Conservation (phyloP, 2,113 vertebrate species). For the Ochotona curzoniae region DNA sequence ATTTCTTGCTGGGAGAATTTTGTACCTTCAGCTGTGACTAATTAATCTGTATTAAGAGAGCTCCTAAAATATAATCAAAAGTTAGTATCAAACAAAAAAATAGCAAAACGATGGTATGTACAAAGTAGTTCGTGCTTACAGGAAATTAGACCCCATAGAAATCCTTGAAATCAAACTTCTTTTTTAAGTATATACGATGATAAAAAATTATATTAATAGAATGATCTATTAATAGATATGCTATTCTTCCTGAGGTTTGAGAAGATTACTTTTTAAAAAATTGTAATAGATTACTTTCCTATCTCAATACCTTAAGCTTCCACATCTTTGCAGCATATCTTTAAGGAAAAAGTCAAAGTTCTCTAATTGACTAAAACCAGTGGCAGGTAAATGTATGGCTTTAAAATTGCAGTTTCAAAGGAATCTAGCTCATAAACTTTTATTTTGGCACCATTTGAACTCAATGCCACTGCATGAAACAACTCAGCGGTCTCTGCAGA, state of each 20-base stretch:
- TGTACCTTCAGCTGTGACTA: neutral
- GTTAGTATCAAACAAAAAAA: neutral
- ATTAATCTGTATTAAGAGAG: constrained; percentile 9
- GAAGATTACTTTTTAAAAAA: neutral
- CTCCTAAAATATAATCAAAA: neutral
- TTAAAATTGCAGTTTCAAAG: neutral
- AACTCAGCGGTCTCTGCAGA: neutral
- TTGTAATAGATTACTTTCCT: neutral
- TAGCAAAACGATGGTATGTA: neutral
- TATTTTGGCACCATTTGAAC: neutral
- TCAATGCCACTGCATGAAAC: neutral
- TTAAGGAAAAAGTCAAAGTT: constrained; percentile 1
- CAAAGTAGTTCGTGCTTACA: neutral
- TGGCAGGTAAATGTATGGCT: neutral
- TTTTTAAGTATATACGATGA: neutral
- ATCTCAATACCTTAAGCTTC: neutral
- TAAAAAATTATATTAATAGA: neutral
- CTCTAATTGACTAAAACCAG: neutral
- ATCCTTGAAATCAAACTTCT: neutral
- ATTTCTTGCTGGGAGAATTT: neutral
- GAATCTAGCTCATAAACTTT: neutral
- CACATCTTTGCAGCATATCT: neutral
- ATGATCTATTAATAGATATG: neutral
- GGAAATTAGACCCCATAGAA: neutral
- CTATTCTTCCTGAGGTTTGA: neutral